Percentiles rank a stretch among this genome's conserved stretches.
Conservation (phyloP, 2,888 invertebrate species). For the Lapara coniferarum region DNA sequence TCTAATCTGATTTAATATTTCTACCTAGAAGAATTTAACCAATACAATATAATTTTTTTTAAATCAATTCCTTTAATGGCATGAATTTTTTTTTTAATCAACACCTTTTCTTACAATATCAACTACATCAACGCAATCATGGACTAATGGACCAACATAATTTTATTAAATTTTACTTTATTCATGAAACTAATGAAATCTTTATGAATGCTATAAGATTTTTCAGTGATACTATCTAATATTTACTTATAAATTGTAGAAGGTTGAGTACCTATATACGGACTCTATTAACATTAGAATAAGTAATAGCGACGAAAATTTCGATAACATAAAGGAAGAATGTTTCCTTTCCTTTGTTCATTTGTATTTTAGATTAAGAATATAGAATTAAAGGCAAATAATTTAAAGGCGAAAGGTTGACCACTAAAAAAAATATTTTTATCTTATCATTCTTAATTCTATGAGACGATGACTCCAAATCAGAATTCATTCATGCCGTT, state of each 20-base stretch:
- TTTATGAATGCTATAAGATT: neutral
- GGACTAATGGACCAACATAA: neutral
- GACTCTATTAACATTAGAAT: conserved; percentile 1
- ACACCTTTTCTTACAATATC: too few species aligned
- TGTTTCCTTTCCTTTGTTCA: neutral
- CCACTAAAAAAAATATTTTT: neutral
- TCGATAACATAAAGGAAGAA: neutral
- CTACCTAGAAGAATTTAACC: too few species aligned
- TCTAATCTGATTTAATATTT: neutral
- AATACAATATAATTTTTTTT: too few species aligned
- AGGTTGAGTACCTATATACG: neutral
- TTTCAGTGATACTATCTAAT: neutral
- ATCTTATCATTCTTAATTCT: neutral
- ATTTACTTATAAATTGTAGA: neutral
- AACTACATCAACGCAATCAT: too few species aligned
- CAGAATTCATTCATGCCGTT: too few species aligned
- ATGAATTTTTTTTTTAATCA: too few species aligned
- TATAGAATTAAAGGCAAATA: neutral
- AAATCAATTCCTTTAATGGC: too few species aligned
- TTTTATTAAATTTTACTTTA: neutral
- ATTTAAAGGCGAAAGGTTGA: conserved; percentile 7
- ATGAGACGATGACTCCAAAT: too few species aligned
- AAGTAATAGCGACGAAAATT: neutral
- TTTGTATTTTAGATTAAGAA: neutral
- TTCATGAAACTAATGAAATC: neutral